Evolutionary conservation across 2,797 vertebrate genomes (phyloP), one percentile per base, ranked within the genome.

Genomic region (Lophotriccus pileatus): DNA sequence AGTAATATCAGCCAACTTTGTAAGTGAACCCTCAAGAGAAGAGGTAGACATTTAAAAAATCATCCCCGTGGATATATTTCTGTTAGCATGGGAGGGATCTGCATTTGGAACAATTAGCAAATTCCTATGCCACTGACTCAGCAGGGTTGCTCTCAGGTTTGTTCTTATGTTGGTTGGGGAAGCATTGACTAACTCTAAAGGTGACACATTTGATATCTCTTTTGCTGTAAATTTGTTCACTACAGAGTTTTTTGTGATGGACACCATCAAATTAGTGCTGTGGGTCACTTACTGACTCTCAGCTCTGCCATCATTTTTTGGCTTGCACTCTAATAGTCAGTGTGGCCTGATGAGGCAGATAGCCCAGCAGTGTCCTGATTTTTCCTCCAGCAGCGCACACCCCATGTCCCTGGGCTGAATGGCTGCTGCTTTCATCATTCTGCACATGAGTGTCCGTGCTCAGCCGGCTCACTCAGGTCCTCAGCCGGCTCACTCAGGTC

Each of bases 161-260:
- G 43, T 69, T 86, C 67, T 79, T 50, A 9, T 25, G 10, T 43
- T 58, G 53, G 37, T 58, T 83, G 66, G 87, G 58, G 66, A 84
- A 74, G 44, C 55, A 79, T 69, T 96, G 94, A 94, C 82, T 96
- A 92, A 81, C 69, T 76, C 60, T 52, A 79, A 32, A 80, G 59
- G 62, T 70, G 92, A 89, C 82, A 78, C 89, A 84, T 84, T 91
- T 4, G 2, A 15, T 76, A 44, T 47, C 20, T 72, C 23, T 79
- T 83, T 79, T 72, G 62, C n/a, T 47, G 16, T 47, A 12, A 60
- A 50, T 36, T n/a, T 81, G 52, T 25, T 78, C n/a, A 62, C 28
- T 66, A 34, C 59, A 55, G 53, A 83, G 79, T 16, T 41, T 69
- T 84, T 72, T 44, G 8, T 44, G 72, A 52, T 73, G 59, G 73